These are phyloP conservation scores for Penaeus vannamei DNA, from an alignment of 1,140 invertebrate species.

Conservation along the genomic window DNA sequence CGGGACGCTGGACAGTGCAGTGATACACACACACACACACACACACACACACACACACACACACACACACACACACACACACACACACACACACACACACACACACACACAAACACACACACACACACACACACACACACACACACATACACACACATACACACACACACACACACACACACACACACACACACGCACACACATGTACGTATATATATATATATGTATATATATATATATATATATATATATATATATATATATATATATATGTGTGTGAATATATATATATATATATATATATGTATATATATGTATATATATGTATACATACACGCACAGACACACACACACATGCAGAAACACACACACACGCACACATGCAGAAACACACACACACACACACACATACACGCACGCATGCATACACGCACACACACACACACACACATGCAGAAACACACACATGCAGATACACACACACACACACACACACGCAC, in stretches of 20 bases:
- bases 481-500: too few species aligned
- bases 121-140: slow-evolving; percentile 16
- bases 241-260: neutral
- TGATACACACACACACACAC: too few species aligned
- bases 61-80: too few species aligned
- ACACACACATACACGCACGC: neutral
- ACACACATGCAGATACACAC: too few species aligned
- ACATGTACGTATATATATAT: slow-evolving; percentile 29
- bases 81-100: slow-evolving; percentile 3
- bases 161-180: slow-evolving; percentile 38
- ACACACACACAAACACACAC: slow-evolving; percentile 29
- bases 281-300: neutral
- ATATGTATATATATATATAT: slow-evolving; percentile 27
- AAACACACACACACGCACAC: too few species aligned
- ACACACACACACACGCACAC: slow-evolving; percentile 36
- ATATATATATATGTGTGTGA: neutral
- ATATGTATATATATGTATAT: slow-evolving; percentile 22
- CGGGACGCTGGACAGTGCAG: too few species aligned
- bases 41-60: too few species aligned
- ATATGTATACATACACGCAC: neutral
- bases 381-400: neutral
- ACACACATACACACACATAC: slow-evolving; percentile 21
- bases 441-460: too few species aligned
- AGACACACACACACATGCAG: neutral
- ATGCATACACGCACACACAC: too few species aligned